phyloP scores from a whole-genome alignment of 2,113 vertebrate genomes.

The Epinephelus cyanopodus region DNA sequence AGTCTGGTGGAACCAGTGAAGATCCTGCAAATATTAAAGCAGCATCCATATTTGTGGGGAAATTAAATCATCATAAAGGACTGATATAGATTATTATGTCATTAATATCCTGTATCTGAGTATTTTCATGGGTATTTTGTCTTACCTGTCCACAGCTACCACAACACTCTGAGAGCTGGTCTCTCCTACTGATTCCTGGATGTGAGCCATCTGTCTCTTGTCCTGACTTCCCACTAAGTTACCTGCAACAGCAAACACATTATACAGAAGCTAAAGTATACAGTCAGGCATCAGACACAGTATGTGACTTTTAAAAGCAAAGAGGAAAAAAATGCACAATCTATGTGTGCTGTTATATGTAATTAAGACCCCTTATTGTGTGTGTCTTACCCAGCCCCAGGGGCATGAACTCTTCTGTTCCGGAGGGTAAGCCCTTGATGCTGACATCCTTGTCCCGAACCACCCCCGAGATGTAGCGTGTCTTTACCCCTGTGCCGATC shows the following conservation, averaged over 20 bases:
- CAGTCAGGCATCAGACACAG: not conserved
- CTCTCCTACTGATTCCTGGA: conserved; percentile 97
- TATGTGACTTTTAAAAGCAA: not conserved
- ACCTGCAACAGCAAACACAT: conserved; percentile 81
- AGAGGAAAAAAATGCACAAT: not conserved
- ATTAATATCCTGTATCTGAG: not conserved
- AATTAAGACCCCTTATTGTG: not conserved
- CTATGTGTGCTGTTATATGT: not conserved
- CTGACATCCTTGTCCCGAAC: conserved; percentile 90
- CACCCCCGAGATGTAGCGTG: conserved; percentile 94
- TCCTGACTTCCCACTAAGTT: conserved; percentile 93
- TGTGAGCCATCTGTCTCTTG: conserved; percentile 93
- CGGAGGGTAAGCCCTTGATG: conserved; percentile 87
- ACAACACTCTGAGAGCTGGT: conserved; percentile 99
- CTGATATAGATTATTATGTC: not conserved
- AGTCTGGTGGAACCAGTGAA: conserved; percentile 97
- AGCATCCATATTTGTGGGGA: conserved; percentile 12
- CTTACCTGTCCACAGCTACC: conserved; percentile 96
- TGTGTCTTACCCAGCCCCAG: conserved; percentile 89
- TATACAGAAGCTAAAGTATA: not conserved
- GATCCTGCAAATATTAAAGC: conserved; percentile 86
- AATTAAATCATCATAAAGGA: not conserved
- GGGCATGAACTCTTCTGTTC: conserved; percentile 96
- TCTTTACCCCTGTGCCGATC: conserved; percentile 97
- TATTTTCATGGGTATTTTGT: not conserved